Base-by-base conservation (phyloP, 2,888 invertebrate genomes). In the Drosophila rubida region DNA sequence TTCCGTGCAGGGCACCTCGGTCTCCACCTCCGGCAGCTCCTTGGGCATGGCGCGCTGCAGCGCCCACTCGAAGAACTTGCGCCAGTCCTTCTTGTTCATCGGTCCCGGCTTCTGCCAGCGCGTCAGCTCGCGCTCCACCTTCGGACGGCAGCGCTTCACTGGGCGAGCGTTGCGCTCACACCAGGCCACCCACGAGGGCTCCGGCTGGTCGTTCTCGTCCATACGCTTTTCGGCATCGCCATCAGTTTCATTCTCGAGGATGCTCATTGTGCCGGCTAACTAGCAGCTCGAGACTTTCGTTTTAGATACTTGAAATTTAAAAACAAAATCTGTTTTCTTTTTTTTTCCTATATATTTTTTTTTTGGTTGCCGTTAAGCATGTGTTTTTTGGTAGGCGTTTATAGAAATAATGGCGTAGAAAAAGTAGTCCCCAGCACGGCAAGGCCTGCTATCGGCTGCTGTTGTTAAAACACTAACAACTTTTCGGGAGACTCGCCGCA, bases 41-140 rank as follows among this genome's bases (percentile, higher is more conserved):
- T 25, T 62, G 0, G 87, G 80, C 46, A 44, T 46, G 1, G 81
- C 81, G 0, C 67, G 67, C 1, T 25, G 4, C 13, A 50, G 16
- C 0, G 78, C 87, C 81, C 81, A 81, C 2, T 9, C 16, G 9
- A 58, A 58, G 45, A 81, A 81, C 0, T 37, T 30, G 8, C 61
- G 63, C 81, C 81, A 81, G 2, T 84, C 63, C 22, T 67, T 78
- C 14, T 78, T 80, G 0, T 27, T 51, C 81, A 81, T 81, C 4
- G 81, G 81, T 3, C 81, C 81, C 1, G 55, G 30, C 45, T 84
- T 81, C 25, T 87, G 84, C 80, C 80, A 81, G 0, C 35, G 68
- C 6, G 87, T 80, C 3, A 59, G 0, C 7, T 13, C 25, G 0
- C 37, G 46, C 8, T 23, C 25, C 14, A 8, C 42, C 9, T 9